These are phyloP conservation scores for Morpho helenor DNA, from an alignment of 2,888 invertebrate species.

Conservation along the genomic window DNA sequence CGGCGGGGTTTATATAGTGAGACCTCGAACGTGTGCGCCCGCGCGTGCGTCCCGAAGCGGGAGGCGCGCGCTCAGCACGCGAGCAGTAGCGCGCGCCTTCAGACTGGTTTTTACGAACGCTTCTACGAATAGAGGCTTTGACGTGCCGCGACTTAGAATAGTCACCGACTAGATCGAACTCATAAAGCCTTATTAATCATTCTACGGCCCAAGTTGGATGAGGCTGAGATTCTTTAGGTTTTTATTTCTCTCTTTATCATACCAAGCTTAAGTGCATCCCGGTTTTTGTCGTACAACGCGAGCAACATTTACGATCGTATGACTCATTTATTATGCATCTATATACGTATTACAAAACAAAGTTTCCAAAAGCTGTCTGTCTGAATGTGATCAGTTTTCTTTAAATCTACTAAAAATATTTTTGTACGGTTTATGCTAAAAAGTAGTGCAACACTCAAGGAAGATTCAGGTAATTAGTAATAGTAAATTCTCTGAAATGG, in stretches of 20 bases:
- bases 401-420: too few relatives aligned
- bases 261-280: slow-evolving; percentile 3
- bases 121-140: slow-evolving; percentile 74
- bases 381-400: too few relatives aligned
- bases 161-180: slow-evolving; percentile 44
- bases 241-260: slow-evolving; percentile 17
- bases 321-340: slow-evolving; percentile 6
- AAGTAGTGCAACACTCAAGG: too few relatives aligned
- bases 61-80: slow-evolving; percentile 57
- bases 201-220: slow-evolving; percentile 14
- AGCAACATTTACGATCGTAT: background rate
- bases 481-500: too few relatives aligned
- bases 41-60: slow-evolving; percentile 45
- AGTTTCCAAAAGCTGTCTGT: too few relatives aligned
- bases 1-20: slow-evolving; percentile 60
- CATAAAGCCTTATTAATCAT: slow-evolving; percentile 49
- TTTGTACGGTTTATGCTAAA: too few relatives aligned
- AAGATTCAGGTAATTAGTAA: too few relatives aligned
- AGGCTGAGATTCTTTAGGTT: slow-evolving; percentile 20
- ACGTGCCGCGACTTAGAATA: slow-evolving; percentile 60
- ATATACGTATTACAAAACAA: slow-evolving; percentile 8
- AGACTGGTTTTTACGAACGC: slow-evolving; percentile 64
- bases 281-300: slow-evolving; percentile 3
- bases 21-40: slow-evolving; percentile 33
- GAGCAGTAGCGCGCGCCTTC: slow-evolving; percentile 67